Percentiles rank a stretch among this genome's conserved stretches.
phyloP scores from a whole-genome alignment of 2,113 vertebrate genomes.

The Anoura caudifer region DNA sequence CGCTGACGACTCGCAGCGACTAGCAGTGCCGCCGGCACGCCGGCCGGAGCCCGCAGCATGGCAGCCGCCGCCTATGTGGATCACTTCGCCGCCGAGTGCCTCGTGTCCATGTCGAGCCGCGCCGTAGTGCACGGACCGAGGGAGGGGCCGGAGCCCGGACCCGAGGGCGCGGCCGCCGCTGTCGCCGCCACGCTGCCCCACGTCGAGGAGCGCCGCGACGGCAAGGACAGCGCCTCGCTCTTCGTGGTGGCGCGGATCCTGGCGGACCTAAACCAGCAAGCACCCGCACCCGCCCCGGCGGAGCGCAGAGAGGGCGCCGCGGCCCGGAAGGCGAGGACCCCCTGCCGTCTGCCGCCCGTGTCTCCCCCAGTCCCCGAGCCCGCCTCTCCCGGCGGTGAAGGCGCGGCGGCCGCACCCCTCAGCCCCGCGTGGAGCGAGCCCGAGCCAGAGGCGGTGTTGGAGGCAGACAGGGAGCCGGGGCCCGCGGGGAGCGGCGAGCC shows the following conservation, averaged over 20 bases:
- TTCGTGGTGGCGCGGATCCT: conserved; percentile 96
- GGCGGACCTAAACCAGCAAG: conserved; percentile 96
- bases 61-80: conserved; percentile 87
- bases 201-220: conserved; percentile 84
- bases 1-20: conserved; percentile 53
- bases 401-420: conserved; percentile 58
- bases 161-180: conserved; percentile 79
- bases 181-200: conserved; percentile 66
- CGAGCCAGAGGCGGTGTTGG: conserved; percentile 64
- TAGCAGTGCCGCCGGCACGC: conserved; percentile 34
- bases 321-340: conserved; percentile 77
- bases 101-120: conserved; percentile 97
- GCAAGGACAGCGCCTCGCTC: conserved; percentile 90
- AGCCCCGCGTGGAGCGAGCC: conserved; percentile 59
- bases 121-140: conserved; percentile 88
- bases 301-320: conserved; percentile 84
- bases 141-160: conserved; percentile 83
- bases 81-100: conserved; percentile 98
- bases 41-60: conserved; percentile 80
- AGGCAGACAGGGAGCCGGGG: conserved; percentile 76
- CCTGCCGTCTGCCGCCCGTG: conserved; percentile 74
- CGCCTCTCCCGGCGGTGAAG: neutral
- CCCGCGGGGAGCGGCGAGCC: conserved; percentile 82
- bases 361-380: conserved; percentile 15
- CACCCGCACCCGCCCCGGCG: conserved; percentile 82